Conservation (phyloP, 2,888 invertebrate species). For the Cryptocephalus moraei region DNA sequence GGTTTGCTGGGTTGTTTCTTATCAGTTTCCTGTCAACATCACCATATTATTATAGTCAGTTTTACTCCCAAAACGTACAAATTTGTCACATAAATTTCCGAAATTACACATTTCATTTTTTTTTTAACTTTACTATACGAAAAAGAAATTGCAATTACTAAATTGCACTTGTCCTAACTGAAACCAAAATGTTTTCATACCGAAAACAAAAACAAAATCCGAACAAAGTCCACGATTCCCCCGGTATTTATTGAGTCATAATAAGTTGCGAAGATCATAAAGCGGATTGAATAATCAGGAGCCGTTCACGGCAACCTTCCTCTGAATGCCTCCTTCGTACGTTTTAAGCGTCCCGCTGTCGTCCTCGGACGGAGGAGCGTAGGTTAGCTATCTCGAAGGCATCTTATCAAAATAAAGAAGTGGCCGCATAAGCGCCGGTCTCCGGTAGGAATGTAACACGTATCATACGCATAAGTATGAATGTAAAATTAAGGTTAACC, state of each 20-base stretch:
- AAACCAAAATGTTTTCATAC: too few relatives aligned
- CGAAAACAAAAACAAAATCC: too few relatives aligned
- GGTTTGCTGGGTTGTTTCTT: too few relatives aligned
- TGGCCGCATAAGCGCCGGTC: neutral
- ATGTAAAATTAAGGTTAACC: too few relatives aligned
- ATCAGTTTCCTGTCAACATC: too few relatives aligned
- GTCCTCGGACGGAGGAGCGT: constrained; percentile 2
- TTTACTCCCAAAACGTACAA: too few relatives aligned
- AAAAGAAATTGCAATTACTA: too few relatives aligned
- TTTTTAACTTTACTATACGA: too few relatives aligned
- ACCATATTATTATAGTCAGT: too few relatives aligned
- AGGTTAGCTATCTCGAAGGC: neutral
- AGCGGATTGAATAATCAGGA: constrained; percentile 34
- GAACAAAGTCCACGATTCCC: constrained; percentile 15
- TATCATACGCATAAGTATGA: neutral
- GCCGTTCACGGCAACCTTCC: constrained; percentile 26
- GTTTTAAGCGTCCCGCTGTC: constrained; percentile 8
- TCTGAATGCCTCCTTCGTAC: neutral
- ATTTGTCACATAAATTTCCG: too few relatives aligned
- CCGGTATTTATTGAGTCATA: constrained; percentile 38
- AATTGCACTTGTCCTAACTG: too few relatives aligned
- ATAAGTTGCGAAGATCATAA: constrained; percentile 38
- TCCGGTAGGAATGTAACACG: neutral
- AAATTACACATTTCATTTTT: too few relatives aligned
- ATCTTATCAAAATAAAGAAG: neutral